Percentiles rank a stretch among this genome's conserved stretches.
Evolutionary conservation across 2,888 invertebrate genomes (phyloP).

Genomic region (Autographa gamma): DNA sequence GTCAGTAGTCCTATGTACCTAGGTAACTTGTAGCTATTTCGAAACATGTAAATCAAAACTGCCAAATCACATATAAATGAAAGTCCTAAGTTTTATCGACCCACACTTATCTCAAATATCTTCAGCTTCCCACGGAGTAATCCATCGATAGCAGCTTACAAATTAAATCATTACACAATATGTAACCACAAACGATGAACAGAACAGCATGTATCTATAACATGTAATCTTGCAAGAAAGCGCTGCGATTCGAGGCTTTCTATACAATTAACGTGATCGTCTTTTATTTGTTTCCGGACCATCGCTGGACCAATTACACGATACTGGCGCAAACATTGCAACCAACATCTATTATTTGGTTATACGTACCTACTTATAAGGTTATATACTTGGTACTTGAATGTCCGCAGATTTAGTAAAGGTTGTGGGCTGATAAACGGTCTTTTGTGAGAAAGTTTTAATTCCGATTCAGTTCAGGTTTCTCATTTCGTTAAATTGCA

Average conservation of each 20-base stretch:
- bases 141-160: constrained; percentile 25
- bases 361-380: constrained; percentile 2
- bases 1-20: no score
- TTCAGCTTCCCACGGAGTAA: constrained; percentile 34
- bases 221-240: constrained; percentile 56
- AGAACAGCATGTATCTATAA: constrained; percentile 36
- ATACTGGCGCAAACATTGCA: constrained; percentile 43
- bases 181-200: constrained; percentile 40
- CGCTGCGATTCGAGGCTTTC: constrained; percentile 49
- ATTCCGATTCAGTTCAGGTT: constrained; percentile 7
- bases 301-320: constrained; percentile 47
- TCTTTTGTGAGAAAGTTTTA: constrained; percentile 18
- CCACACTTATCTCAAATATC: constrained; percentile 7
- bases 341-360: constrained; percentile 20
- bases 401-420: constrained; percentile 17
- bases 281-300: constrained; percentile 57
- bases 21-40: no score
- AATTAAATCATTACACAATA: constrained; percentile 52
- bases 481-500: no score
- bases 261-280: constrained; percentile 54
- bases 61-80: neutral
- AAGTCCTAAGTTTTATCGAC: constrained; percentile 21
- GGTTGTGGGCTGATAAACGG: constrained; percentile 19
- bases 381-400: constrained; percentile 7
- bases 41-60: neutral